Base-by-base conservation (phyloP, 2,797 vertebrate species). In the Anisognathus igniventris region DNA sequence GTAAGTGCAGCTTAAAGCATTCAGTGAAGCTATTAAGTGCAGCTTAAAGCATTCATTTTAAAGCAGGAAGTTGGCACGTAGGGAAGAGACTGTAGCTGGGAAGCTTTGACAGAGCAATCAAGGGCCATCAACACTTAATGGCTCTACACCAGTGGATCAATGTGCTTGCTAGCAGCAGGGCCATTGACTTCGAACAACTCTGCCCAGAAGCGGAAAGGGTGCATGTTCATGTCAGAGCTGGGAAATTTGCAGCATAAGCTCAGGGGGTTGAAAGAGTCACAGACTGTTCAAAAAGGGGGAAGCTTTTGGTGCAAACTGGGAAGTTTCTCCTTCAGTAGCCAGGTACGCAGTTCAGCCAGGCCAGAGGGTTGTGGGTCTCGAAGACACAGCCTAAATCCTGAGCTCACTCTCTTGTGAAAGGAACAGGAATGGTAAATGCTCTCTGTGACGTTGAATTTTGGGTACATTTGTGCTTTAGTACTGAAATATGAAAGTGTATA, bases 101-200 rank as follows among this genome's bases (percentile, higher is more conserved):
- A 80, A 95, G 75, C 77, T 93, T 93, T 96, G 88, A 91, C 88
- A 89, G 90, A 89, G 92, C 93, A 96, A 96, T 95, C 95, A 96
- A 93, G 86, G 84, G 45, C 90, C 90, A 95, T 95, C 94, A 95
- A 40, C 83, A 31, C 57, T 92, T 95, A 96, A 94, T 96, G 84
- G 92, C 74, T 67, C 48, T 93, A 80, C 87, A 89, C 89, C 84
- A 74, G 78, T 87, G 84, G 80, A 96, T 93, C 95, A 94, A 89
- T 96, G 92, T 67, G 74, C 72, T 93, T 57, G 67, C 90, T 90
- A 57, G 64, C 74, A 93, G 88, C 94, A 65, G 86, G 84, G 74
- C 70, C 88, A 83, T 89, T 91, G 90, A 89, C 92, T 88, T 62
- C 42, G 76, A 92, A 74, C 90, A 85, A 11, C 71, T 79, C 64